Base-by-base conservation (phyloP, 2,888 invertebrate species). In the Agonopterix subpropinquella region DNA sequence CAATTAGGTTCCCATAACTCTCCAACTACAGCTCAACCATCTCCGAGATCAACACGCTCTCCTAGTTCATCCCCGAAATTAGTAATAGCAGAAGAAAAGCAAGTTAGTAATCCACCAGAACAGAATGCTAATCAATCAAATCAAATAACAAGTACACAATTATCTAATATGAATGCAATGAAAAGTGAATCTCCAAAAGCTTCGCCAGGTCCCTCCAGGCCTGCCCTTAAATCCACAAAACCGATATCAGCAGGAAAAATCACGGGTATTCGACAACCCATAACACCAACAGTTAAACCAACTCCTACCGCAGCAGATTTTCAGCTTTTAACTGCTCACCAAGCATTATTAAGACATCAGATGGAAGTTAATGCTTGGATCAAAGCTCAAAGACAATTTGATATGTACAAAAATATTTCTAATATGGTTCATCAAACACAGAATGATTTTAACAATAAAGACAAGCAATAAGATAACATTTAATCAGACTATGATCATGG, bases 51-150 rank as follows among this genome's bases (percentile, higher is more conserved):
- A 35, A 86, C 83, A 41, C 77, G 89, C n/a, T 89, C 89, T 13
- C 89, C 89, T 18, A 89, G 89, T 59, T 88, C 87, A 39, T 89
- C 89, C 37, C 89, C 89, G 37, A 89, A 89, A 59, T 67, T 89
- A 54, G 84, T 89, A 1, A 89, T 89, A 59, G 89, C 89, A 49
- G 89, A 89, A 65, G 88, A 88, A 47, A 89, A 88, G 60, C 88
- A 88, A 65, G 63, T 70, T 11, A 69, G 60, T 52, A 56, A 63
- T 53, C 51, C 62, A 39, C 53, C 67, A 47, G 89, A 89, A 49
- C 69, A 69, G 48, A 79, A 63, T 58, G 59, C 77, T 7, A 82
- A 79, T 59, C 88, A 88, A 54, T 79, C 83, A 41, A 85, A 80
- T 65, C 82, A 83, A 68, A 79, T 85, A 55, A 73, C 82, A 36